Evolutionary conservation across 64 coral and sea anemone species (phyloP).

Genomic region (Actinia tenebrosa): DNA sequence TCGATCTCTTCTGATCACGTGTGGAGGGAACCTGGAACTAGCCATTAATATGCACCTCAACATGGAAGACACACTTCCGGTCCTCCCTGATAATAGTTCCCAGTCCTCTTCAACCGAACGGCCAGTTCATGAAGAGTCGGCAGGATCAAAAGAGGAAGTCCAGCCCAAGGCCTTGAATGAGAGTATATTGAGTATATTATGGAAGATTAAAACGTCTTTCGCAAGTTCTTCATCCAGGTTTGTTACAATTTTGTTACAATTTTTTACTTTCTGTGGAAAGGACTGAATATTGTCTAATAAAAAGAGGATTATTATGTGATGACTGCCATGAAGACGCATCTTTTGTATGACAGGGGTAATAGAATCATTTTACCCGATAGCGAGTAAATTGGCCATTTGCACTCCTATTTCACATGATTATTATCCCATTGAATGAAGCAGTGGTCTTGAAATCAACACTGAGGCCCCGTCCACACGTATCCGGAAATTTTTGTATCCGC

Average conservation of each 20-base stretch:
- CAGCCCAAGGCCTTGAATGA: constrained; percentile 43
- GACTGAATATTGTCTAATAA: too few relatives aligned
- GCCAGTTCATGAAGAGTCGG: background rate
- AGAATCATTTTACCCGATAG: too few relatives aligned
- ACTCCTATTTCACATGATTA: too few relatives aligned
- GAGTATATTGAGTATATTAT: constrained; percentile 76
- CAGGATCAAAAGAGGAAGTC: background rate
- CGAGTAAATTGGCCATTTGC: too few relatives aligned
- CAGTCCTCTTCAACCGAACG: background rate
- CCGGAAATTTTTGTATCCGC: too few relatives aligned
- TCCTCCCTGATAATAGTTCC: background rate
- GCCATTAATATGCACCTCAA: constrained; percentile 78
- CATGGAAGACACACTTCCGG: constrained; percentile 65
- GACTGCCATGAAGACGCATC: too few relatives aligned
- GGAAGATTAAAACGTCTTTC: constrained; percentile 54
- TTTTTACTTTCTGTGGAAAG: background rate
- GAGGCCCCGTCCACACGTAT: too few relatives aligned
- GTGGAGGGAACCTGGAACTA: constrained; percentile 70
- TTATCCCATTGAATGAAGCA: too few relatives aligned
- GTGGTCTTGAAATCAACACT: too few relatives aligned
- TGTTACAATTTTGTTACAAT: background rate
- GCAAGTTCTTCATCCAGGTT: constrained; percentile 11
- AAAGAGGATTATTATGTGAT: too few relatives aligned
- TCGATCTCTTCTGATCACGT: constrained; percentile 54
- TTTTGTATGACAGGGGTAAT: too few relatives aligned